Percentiles rank a stretch among this genome's conserved stretches.
Conservation (phyloP, 2,797 vertebrate species). For the Rhinella marina region DNA sequence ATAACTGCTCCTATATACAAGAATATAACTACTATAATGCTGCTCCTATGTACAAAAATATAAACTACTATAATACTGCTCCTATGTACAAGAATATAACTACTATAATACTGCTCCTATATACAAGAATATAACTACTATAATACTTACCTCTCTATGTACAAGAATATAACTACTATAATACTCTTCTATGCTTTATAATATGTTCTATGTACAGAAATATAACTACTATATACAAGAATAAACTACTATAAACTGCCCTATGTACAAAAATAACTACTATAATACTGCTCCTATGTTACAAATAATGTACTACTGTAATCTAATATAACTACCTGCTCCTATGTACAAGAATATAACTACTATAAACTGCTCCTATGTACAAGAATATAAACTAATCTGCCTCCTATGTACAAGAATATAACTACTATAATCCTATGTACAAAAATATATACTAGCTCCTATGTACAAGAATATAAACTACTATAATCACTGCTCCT, state of each 20-base stretch:
- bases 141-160: not conserved
- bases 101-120: not conserved
- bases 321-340: not conserved
- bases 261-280: not conserved
- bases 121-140: not conserved
- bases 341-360: slow-evolving; percentile 5
- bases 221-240: no score
- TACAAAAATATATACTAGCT: not conserved
- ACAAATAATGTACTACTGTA: no score
- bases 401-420: not conserved
- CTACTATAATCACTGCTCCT: slow-evolving; percentile 6
- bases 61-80: not conserved
- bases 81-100: no score
- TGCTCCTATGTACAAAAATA: not conserved
- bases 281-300: not conserved
- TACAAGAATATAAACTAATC: slow-evolving; percentile 8
- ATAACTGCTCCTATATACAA: no score
- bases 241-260: no score
- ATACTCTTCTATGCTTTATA: no score
- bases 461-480: slow-evolving; percentile 2
- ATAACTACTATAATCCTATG: slow-evolving; percentile 4
- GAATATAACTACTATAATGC: no score
- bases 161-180: slow-evolving; percentile 7
- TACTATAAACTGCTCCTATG: not conserved
- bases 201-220: no score